Evolutionary conservation across 2,797 vertebrate species (phyloP), one percentile per base, ranked within the genome.

Genomic region (Etheostoma perlongum): DNA sequence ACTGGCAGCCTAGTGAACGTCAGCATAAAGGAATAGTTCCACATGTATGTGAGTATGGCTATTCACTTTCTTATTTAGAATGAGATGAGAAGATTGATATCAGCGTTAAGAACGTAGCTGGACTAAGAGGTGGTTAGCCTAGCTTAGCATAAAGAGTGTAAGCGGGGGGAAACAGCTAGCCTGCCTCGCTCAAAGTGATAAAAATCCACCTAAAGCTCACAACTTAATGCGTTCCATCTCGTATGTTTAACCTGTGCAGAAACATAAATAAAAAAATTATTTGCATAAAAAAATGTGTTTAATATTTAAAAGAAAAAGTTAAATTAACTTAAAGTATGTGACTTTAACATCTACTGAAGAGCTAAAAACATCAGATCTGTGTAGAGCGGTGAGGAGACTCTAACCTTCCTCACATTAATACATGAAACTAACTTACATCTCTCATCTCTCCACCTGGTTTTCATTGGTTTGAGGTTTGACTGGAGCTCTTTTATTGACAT

Each of bases 101-200:
- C 21, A 11, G 54, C 7, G n/a, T 42, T 33, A 30, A 49, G 18
- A 21, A n/a, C 2, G 3, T 6, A 18, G 25, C 18, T 33, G 25
- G 25, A 68, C 10, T 47, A 0, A 14, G 61, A 4, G 16, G 27
- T n/a, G 21, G 63, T 60, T 66, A 51, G 25, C 46, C 7, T 44
- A 27, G 46, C 51, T 67, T 65, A 61, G 64, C 33, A 19, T 53
- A 44, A 53, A 52, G 58, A 12, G 33, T 19, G 51, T 10, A 44
- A 54, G 33, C 47, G 10, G 54, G 3, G 6, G 33, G 58, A 27
- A 74, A 52, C 25, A 58, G 42, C 14, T 68, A 58, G 0, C 52
- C 40, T 30, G 18, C 59, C 15, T 58, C 2, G 12, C 15, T 61
- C 12, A 19, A 54, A 23, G 19, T 5, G 18, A 15, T 11, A 11